These are phyloP conservation scores for Drosophila meridionalis DNA, from an alignment of 2,888 invertebrate genomes.

Conservation along the genomic window DNA sequence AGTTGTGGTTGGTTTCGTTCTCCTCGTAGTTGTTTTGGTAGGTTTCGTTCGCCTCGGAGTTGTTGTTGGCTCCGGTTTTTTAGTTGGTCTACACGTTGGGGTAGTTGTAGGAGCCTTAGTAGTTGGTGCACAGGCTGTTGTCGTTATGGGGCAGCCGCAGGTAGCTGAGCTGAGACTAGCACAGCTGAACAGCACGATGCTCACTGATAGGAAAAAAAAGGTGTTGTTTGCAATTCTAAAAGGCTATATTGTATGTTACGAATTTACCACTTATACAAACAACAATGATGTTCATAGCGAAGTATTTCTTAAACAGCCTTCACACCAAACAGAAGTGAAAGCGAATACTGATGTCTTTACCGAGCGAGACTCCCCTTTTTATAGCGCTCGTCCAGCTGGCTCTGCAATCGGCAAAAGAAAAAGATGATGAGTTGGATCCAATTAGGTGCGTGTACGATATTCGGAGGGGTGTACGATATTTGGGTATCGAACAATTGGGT, in stretches of 20 bases:
- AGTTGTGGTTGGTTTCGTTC: neutral
- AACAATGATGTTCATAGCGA: conserved; percentile 24
- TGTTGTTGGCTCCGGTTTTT: neutral
- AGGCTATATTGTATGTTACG: neutral
- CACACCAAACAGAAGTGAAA: conserved; percentile 12
- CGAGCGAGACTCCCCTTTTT: neutral
- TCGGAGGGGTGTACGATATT: neutral
- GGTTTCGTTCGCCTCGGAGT: too few relatives aligned
- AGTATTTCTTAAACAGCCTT: neutral
- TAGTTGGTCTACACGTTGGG: neutral
- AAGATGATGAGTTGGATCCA: neutral
- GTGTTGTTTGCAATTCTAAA: neutral
- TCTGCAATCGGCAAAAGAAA: neutral
- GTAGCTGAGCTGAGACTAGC: neutral
- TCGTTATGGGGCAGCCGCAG: neutral
- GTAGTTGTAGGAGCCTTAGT: too few relatives aligned
- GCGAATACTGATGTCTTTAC: conserved; percentile 9
- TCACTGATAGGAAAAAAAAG: conserved; percentile 8
- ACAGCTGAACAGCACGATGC: conserved; percentile 8
- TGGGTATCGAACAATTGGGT: neutral
- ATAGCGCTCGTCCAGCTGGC: conserved; percentile 10
- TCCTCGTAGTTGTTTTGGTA: too few relatives aligned
- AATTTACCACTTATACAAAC: conserved; percentile 30
- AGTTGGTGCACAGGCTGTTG: neutral
- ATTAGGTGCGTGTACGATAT: neutral